Base-by-base conservation (phyloP, 2,113 vertebrate species). In the Danionella cerebrum region DNA sequence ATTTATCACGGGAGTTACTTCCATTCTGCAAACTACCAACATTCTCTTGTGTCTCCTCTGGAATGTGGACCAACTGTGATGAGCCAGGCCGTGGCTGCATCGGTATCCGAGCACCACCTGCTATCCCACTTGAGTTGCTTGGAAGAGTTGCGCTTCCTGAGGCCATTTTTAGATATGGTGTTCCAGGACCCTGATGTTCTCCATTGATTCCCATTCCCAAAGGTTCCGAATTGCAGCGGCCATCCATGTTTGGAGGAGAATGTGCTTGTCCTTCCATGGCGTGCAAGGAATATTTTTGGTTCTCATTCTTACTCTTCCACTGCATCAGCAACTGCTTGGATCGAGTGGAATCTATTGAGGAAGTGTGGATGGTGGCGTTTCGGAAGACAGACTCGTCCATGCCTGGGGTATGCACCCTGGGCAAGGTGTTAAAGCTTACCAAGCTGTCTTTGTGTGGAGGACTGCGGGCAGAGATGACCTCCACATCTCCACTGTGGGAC, bases 281-380 rank as follows among this genome's bases (percentile, higher is more conserved):
- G 63, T 93, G 91, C 74, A 98, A 78, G 12, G 93, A 92, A 78
- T 92, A 68, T 77, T 97, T 97, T 3, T 93, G 87, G 71, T 78
- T 91, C 74, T 90, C 93, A 9, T 94, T 95, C 82, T 97, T 98
- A 65, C 85, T 96, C 82, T 97, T 98, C 96, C 96, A 99, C 70
- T 98, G 96, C 9, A 93, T 94, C 24, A 99, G 89, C 57, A 98
- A 90, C 77, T 98, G 96, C 71, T 97, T 98, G 35, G 95, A 98
- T 13, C 94, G 88, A 11, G 91, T 92, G 0, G 94, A 93, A 78
- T 98, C 95, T 92, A 97, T 92, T 1, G 96, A 93, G 3, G 22
- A 31, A 1, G 92, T 91, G 0, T 96, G 93, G 76, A 98, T 94
- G 44, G 90, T 89, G 29, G 93, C 90, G 0, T 95, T 94, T 68